Evolutionary conservation across 2,888 invertebrate genomes (phyloP), one percentile per base, ranked within the genome.

Genomic region (Hydraecia micacea): DNA sequence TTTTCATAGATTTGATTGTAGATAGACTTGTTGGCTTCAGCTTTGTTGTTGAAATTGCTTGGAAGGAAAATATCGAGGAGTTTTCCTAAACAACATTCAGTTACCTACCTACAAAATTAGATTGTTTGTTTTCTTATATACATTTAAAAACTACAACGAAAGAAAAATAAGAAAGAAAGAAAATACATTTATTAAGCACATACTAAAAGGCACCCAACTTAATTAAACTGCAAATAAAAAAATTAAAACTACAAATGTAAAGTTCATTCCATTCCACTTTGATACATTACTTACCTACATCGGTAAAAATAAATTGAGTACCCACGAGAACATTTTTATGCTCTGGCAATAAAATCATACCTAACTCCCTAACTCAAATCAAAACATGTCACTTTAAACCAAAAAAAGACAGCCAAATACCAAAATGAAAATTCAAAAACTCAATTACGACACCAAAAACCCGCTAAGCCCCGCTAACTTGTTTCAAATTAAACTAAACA

Each of bases 401-500:
- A 36, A 69, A 73, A 85, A 63, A 65, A 70, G 32, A 65, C 71
- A 52, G 36, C n/a, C 49, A 58, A 71, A 76, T 49, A 49, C 39
- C 74, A 77, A 81, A 84, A 80, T 75, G 6, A 49, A 80, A 79
- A 75, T 28, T 55, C 74, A 68, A 67, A 85, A 86, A 85, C 83
- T 85, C 86, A 85, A 86, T 85, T 86, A 76, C 39, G 72, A n/a
- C 42, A 75, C 65, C 71, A 66, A 72, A 81, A 84, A 73, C 74
- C 67, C 67, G n/a, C 42, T 74, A 69, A 84, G n/a, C 84, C 66
- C 36, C 55, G 39, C 71, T 65, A 84, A 79, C 77, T 75, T 84
- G 77, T 80, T 79, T 55, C 79, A 79, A 85, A 84, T 86, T 84
- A 86, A 84, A 86, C 72, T 55, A 63, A 75, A 80, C 77, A 81